phyloP scores from a whole-genome alignment of 2,888 invertebrate species.

The Lasius platythorax region DNA sequence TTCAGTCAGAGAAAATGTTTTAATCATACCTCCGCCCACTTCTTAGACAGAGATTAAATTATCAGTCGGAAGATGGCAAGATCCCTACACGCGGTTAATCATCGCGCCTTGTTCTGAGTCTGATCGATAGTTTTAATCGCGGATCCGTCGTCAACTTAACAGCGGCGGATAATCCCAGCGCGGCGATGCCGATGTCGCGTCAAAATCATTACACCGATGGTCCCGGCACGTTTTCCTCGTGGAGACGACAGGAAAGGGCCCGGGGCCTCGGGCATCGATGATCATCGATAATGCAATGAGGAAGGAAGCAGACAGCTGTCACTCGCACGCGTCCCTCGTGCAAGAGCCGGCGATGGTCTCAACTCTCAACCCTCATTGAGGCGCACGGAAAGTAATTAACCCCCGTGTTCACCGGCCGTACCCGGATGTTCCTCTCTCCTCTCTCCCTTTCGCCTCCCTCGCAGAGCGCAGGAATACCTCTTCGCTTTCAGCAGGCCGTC shows the following conservation, averaged over 20 bases:
- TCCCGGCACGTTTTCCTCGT: slow-evolving; percentile 35
- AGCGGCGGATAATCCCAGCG: slow-evolving; percentile 31
- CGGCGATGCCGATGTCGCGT: slow-evolving; percentile 13
- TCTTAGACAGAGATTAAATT: background rate
- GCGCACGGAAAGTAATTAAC: slow-evolving; percentile 61
- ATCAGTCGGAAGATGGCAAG: background rate
- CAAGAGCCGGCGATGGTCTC: slow-evolving; percentile 37
- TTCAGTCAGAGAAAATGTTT: background rate
- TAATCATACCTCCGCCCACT: background rate
- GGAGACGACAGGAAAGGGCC: slow-evolving; percentile 17
- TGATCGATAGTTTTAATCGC: slow-evolving; percentile 46
- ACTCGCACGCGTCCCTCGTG: slow-evolving; percentile 64
- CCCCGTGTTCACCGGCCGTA: slow-evolving; percentile 24
- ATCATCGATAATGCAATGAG: slow-evolving; percentile 54
- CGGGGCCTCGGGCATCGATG: slow-evolving; percentile 35
- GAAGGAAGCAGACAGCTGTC: slow-evolving; percentile 62
- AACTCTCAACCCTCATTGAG: slow-evolving; percentile 45
- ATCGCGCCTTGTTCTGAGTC: background rate
- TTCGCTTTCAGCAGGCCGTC: slow-evolving; percentile 25
- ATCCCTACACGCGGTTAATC: background rate
- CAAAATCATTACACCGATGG: slow-evolving; percentile 37
- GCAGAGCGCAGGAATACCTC: slow-evolving; percentile 20
- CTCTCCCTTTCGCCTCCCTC: background rate
- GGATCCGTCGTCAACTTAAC: slow-evolving; percentile 29
- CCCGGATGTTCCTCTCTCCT: background rate